Evolutionary conservation across 2,113 vertebrate species (phyloP).

Genomic region (Dicerorhinus sumatrensis): DNA sequence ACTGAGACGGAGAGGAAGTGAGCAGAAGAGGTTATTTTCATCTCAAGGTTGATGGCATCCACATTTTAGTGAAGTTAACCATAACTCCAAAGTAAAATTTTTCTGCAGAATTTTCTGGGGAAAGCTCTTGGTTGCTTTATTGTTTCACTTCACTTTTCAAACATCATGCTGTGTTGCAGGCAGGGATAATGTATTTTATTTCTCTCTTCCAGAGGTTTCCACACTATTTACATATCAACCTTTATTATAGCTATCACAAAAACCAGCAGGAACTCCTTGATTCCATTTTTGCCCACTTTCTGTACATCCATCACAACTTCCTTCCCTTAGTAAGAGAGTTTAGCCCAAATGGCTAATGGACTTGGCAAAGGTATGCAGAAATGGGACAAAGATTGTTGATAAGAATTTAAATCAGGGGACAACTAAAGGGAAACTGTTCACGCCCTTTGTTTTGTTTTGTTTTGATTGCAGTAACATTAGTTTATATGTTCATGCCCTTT

Average conservation of each 20-base stretch:
- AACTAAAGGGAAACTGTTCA: constrained; percentile 23
- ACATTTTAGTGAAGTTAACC: constrained; percentile 47
- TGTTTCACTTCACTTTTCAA: constrained; percentile 69
- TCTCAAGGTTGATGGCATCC: not conserved
- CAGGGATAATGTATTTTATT: not conserved
- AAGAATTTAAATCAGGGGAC: constrained; percentile 34
- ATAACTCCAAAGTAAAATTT: constrained; percentile 52
- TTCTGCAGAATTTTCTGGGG: constrained; percentile 54
- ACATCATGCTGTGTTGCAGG: not conserved
- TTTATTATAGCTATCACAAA: constrained; percentile 1
- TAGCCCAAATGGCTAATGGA: not conserved
- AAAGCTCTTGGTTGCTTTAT: constrained; percentile 8
- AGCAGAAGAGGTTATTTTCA: constrained; percentile 50
- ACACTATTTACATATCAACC: not conserved
- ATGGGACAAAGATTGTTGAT: not conserved
- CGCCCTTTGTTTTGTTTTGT: not conserved
- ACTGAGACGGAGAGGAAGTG: constrained; percentile 37
- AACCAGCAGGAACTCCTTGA: not conserved
- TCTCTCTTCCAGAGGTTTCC: constrained; percentile 30
- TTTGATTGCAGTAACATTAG: too few relatives aligned
- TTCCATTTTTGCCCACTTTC: constrained; percentile 8
- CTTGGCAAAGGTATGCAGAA: constrained; percentile 3
- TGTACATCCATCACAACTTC: not conserved
- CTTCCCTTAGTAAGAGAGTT: not conserved
- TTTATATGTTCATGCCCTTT: not conserved